These are phyloP conservation scores for Pangasius djambal DNA, from an alignment of 2,797 vertebrate species.

Conservation along the genomic window DNA sequence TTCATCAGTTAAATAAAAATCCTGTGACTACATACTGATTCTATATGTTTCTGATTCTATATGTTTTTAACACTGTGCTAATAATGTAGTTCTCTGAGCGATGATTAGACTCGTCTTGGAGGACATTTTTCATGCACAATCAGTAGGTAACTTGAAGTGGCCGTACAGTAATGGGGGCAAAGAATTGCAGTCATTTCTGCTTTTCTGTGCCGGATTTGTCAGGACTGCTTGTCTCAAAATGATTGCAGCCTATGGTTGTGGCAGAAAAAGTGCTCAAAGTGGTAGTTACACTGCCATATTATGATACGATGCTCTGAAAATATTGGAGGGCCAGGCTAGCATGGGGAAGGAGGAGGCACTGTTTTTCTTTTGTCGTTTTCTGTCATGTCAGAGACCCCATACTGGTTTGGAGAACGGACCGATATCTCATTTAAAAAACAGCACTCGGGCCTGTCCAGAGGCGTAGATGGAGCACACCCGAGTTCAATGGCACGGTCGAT, in stretches of 20 bases:
- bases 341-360: not conserved
- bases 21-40: not conserved
- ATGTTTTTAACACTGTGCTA: not conserved
- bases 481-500: constrained; percentile 36
- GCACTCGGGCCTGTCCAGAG: constrained; percentile 32
- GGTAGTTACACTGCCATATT: constrained; percentile 35
- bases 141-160: constrained; percentile 17
- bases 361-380: constrained; percentile 25
- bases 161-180: constrained; percentile 9
- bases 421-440: constrained; percentile 37
- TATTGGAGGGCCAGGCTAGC: constrained; percentile 24
- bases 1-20: not conserved
- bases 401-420: constrained; percentile 21
- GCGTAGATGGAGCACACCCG: not conserved
- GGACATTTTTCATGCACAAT: not conserved
- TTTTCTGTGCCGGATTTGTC: constrained; percentile 11
- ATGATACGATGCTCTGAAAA: constrained; percentile 37
- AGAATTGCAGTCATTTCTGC: constrained; percentile 15
- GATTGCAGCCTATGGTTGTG: constrained; percentile 28
- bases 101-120: not conserved
- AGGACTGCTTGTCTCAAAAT: constrained; percentile 8
- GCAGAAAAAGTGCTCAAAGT: constrained; percentile 37
- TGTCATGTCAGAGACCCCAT: constrained; percentile 33
- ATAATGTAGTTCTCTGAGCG: not conserved
- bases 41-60: not conserved